Percentiles rank a stretch among this genome's conserved stretches.
phyloP scores from a whole-genome alignment of 2,113 vertebrate genomes.

The Rhegmatorhina hoffmannsi region DNA sequence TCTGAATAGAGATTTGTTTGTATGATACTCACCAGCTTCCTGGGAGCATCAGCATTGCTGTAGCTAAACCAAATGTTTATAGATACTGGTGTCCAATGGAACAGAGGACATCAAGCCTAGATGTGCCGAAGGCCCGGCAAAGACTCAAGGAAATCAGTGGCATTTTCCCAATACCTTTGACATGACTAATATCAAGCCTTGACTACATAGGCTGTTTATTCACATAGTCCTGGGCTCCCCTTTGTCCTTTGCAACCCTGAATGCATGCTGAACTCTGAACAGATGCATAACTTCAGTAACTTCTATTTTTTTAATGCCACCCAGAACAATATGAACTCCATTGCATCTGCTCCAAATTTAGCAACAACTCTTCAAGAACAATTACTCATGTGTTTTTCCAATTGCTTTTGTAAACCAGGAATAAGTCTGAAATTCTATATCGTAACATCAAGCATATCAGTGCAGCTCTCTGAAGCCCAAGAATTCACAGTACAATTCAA shows the following conservation, averaged over 20 bases:
- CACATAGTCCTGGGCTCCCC: fast-evolving
- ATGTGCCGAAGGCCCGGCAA: neutral
- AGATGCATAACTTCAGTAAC: neutral
- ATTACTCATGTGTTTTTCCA: constrained; percentile 8
- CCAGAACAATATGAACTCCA: neutral
- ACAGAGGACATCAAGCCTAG: neutral
- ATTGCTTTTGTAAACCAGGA: constrained; percentile 1
- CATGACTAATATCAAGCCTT: neutral
- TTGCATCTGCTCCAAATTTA: neutral
- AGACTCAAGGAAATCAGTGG: neutral
- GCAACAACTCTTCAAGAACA: neutral
- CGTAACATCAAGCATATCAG: neutral
- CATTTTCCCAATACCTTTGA: neutral
- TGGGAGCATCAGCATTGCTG: neutral
- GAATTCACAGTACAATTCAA: neutral
- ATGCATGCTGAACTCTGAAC: neutral
- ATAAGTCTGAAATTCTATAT: neutral
- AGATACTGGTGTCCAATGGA: neutral
- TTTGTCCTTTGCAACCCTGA: neutral
- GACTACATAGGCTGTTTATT: neutral
- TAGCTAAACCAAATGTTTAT: neutral
- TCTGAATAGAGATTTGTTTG: neutral
- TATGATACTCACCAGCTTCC: neutral
- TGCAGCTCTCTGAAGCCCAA: neutral
- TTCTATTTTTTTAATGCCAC: neutral